Conservation (phyloP, 2,113 vertebrate species). For the Vireo altiloquus region DNA sequence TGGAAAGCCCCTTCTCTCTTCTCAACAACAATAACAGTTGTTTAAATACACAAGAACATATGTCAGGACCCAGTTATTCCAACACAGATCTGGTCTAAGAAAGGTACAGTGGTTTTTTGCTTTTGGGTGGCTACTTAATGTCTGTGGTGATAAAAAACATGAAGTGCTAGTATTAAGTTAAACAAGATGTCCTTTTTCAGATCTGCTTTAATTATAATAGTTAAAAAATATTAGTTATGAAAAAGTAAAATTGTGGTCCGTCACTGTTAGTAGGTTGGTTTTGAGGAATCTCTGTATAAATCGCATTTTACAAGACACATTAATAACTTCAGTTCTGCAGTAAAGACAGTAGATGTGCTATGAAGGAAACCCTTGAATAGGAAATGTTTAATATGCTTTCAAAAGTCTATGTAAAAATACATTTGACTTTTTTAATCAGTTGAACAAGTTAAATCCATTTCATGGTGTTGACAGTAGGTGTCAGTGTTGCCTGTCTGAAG, state of each 20-base stretch:
- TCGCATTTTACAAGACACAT: neutral
- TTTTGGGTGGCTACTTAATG: neutral
- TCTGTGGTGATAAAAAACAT: neutral
- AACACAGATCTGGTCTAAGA: neutral
- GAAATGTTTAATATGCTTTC: neutral
- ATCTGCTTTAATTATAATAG: neutral
- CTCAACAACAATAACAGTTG: neutral
- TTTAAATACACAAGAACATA: neutral
- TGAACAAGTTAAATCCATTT: neutral
- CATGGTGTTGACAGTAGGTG: conserved; percentile 61
- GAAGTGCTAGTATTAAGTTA: neutral
- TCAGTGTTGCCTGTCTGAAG: conserved; percentile 53
- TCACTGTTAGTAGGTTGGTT: neutral
- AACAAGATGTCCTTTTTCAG: neutral
- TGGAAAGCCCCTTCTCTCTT: neutral
- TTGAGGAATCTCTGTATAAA: neutral
- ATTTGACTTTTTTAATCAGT: neutral
- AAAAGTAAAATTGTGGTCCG: neutral
- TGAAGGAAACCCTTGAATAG: neutral
- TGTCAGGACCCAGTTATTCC: neutral
- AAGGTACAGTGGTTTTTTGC: neutral
- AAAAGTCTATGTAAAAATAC: neutral
- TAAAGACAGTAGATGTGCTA: neutral
- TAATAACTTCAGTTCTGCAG: neutral
- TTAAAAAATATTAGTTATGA: neutral